These are phyloP conservation scores for Ceuthmochares aereus DNA, from an alignment of 2,113 vertebrate genomes.

Conservation along the genomic window DNA sequence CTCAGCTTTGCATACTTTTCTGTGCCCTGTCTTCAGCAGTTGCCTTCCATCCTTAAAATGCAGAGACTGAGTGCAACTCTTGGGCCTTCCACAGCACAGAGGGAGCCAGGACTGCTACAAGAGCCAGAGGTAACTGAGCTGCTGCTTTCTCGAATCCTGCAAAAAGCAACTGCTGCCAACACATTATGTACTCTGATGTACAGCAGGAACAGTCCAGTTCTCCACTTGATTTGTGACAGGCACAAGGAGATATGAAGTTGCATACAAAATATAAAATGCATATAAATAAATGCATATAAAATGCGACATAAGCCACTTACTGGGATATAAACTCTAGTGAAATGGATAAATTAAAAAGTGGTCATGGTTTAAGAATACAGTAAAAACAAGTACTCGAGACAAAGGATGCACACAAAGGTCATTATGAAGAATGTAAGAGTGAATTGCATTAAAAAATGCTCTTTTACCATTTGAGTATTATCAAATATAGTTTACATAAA, in stretches of 20 bases:
- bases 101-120: no score
- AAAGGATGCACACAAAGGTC: neutral
- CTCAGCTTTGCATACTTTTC: rapidly evolving
- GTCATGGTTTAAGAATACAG: neutral
- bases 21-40: neutral
- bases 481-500: neutral
- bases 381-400: neutral
- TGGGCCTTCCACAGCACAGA: neutral
- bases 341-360: neutral
- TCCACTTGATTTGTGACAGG: neutral
- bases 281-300: no score
- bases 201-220: neutral
- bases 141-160: neutral
- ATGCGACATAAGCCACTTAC: neutral
- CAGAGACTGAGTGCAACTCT: neutral
- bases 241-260: neutral
- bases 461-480: neutral
- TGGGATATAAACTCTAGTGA: neutral
- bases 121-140: neutral
- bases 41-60: neutral
- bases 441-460: neutral
- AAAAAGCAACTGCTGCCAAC: neutral
- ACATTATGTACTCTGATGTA: neutral
- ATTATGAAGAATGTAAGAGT: neutral
- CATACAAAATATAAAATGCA: no score